Evolutionary conservation across 1,140 invertebrate species (phyloP).

Genomic region (Drosophila nigrodunni): DNA sequence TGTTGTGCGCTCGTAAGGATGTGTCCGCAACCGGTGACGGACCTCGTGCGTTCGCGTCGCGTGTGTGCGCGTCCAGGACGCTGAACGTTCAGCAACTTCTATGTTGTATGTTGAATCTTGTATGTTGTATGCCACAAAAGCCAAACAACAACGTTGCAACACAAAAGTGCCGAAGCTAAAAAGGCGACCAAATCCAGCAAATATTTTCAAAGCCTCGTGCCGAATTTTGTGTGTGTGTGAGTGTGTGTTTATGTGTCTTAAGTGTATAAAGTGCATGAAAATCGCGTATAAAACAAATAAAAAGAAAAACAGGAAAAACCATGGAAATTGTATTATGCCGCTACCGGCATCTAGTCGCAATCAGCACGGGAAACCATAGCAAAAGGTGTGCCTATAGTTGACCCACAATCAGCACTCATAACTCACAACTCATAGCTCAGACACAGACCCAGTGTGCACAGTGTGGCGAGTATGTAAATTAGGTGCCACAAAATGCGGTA

Average conservation of each 20-base stretch:
- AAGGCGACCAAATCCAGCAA: slow-evolving; percentile 31
- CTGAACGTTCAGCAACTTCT: slow-evolving; percentile 47
- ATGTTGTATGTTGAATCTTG: too few relatives aligned
- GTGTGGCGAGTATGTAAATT: slow-evolving; percentile 28
- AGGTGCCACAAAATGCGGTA: slow-evolving; percentile 8
- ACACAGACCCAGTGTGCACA: not conserved
- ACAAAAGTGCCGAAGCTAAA: slow-evolving; percentile 34
- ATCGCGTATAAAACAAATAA: slow-evolving; percentile 10
- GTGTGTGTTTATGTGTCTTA: slow-evolving; percentile 4
- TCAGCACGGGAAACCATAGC: slow-evolving; percentile 27
- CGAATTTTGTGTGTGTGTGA: slow-evolving; percentile 17
- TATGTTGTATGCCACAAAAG: slow-evolving; percentile 32
- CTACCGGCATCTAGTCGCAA: slow-evolving; percentile 18
- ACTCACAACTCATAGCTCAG: slow-evolving; percentile 19
- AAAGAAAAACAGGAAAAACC: slow-evolving; percentile 3
- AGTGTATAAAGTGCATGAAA: slow-evolving; percentile 1
- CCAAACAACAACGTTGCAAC: slow-evolving; percentile 10
- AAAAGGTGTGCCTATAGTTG: slow-evolving; percentile 59
- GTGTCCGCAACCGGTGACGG: slow-evolving; percentile 79
- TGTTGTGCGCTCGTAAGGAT: slow-evolving; percentile 84
- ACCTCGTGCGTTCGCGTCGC: slow-evolving; percentile 80
- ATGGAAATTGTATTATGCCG: slow-evolving; percentile 24
- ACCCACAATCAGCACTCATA: slow-evolving; percentile 35
- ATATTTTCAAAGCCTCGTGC: slow-evolving; percentile 26
- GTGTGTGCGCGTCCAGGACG: slow-evolving; percentile 74